These are phyloP conservation scores for Agapornis canus DNA, from an alignment of 2,797 vertebrate genomes.

Conservation along the genomic window DNA sequence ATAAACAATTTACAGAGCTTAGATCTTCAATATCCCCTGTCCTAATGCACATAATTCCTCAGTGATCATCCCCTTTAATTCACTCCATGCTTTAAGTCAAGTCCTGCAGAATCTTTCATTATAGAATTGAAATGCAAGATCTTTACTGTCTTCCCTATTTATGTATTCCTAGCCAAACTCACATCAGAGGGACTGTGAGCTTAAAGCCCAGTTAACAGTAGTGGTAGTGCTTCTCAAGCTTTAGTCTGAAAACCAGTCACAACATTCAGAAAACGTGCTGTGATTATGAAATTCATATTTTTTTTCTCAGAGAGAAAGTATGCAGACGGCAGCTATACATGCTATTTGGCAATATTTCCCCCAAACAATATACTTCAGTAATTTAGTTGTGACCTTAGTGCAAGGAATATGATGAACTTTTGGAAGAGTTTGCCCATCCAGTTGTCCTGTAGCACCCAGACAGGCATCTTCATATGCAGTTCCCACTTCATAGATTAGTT, in stretches of 20 bases:
- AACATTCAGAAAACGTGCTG: not conserved
- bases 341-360: not conserved
- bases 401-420: not conserved
- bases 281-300: not conserved
- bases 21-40: not conserved
- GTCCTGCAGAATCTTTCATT: not conserved
- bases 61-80: slow-evolving; percentile 40
- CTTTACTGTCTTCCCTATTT: not conserved
- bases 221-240: slow-evolving; percentile 3
- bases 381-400: slow-evolving; percentile 26
- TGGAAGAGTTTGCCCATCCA: not conserved
- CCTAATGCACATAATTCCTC: not conserved
- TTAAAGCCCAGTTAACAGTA: not conserved
- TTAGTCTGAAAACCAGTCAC: not conserved
- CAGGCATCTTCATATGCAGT: not conserved
- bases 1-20: slow-evolving; percentile 33
- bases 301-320: not conserved
- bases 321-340: not conserved
- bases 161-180: not conserved
- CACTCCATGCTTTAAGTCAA: not conserved
- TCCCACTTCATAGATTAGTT: slow-evolving; percentile 4
- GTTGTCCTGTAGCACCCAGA: not conserved
- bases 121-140: not conserved
- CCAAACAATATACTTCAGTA: not conserved
- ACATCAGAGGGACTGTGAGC: not conserved